Base-by-base conservation (phyloP, 2,888 invertebrate species). In the Andricus curvator region DNA sequence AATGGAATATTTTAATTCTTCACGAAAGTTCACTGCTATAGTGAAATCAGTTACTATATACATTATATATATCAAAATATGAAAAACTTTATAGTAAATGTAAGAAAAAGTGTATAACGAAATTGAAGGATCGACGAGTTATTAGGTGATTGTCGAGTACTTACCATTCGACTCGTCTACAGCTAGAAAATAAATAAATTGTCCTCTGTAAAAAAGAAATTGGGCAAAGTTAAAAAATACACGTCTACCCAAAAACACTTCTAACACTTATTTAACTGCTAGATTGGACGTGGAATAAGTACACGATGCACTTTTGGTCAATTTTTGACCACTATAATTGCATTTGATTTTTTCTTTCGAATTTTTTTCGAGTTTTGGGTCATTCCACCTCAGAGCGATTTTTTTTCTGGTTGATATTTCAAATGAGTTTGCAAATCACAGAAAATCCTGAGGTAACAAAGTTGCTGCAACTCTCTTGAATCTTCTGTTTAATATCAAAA, bases 241-340 rank as follows among this genome's bases (percentile, higher is more conserved):
- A 74, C 56, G 37, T 51, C 56, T 56, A 74, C 33, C 9, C 29
- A 74, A 74, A 60, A 56, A 74, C 56, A 74, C 33, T 74, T 37
- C 56, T 74, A 74, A 74, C 74, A 74, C 56, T 74, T 74, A 74
- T 37, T 13, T 68, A 48, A 68, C 25, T 25, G 44, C 68, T 68
- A 48, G 6, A 44, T 6, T 56, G 56, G 33, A 74, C 56, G 74
- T 74, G 20, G 33, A 60, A 37, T 37, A 56, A 51, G 33, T 56
- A 56, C 56, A 22, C 6, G n/a, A 56, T 60, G 56, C 37, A n/a
- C 17, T 74, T 22, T 29, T 29, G 56, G 56, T 11, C 56, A 74
- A 33, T 33, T 13, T 68, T 51, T 51, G 70, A 56, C 70, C 70
- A 74, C 56, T 74, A 44, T 44, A 74, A n/a, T n/a, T 56, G 64